Percentiles rank a stretch among this genome's conserved stretches.
phyloP scores from a whole-genome alignment of 2,113 vertebrate species.

The Amazona vittata region DNA sequence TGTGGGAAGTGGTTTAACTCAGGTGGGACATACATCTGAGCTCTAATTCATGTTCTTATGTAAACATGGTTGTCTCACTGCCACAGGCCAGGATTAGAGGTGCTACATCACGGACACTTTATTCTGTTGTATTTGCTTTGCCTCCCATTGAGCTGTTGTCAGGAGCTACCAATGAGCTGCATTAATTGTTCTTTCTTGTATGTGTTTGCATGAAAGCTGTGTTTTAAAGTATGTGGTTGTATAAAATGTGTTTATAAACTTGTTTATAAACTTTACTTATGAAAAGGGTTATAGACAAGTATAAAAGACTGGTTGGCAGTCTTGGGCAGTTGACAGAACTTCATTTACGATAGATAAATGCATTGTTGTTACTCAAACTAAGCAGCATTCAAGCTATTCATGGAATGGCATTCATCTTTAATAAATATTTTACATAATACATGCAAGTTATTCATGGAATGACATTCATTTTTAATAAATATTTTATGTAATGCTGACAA shows the following conservation, averaged over 20 bases:
- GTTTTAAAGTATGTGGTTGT: not conserved
- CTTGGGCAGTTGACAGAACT: not conserved
- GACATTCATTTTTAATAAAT: not conserved
- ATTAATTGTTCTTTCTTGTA: not conserved
- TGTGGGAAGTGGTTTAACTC: not conserved
- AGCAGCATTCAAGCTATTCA: conserved; percentile 11
- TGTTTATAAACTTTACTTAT: not conserved
- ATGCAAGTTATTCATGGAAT: conserved; percentile 34
- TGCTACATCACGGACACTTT: not conserved
- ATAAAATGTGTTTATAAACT: not conserved
- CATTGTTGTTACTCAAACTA: not conserved
- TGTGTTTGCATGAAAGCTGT: not conserved
- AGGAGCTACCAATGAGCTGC: not conserved
- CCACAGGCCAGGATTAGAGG: not conserved
- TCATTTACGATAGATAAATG: not conserved
- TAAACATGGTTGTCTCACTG: not conserved
- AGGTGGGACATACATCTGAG: not conserved
- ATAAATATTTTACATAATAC: conserved; percentile 24
- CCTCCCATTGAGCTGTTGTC: not conserved
- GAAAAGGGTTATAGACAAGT: not conserved
- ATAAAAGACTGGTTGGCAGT: not conserved
- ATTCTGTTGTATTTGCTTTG: not conserved
- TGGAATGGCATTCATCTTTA: conserved; percentile 38
- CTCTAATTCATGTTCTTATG: not conserved
- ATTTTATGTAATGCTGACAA: not conserved